Percentiles rank a stretch among this genome's conserved stretches.
phyloP scores from a whole-genome alignment of 2,113 vertebrate genomes.

The Lepus europaeus region DNA sequence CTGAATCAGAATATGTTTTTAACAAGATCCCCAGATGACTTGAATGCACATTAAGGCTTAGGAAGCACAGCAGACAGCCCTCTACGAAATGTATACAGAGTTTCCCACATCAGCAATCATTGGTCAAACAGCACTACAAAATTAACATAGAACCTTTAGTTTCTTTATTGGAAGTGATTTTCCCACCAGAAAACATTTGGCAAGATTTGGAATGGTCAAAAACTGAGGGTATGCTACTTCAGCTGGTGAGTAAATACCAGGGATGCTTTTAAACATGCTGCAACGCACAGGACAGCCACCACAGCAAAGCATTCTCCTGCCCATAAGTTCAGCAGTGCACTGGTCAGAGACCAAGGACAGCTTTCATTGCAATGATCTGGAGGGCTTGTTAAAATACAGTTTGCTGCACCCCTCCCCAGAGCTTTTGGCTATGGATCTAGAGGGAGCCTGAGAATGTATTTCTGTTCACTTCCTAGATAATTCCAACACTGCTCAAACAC shows the following conservation, averaged over 20 bases:
- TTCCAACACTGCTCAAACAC: not conserved
- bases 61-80: not conserved
- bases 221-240: not conserved
- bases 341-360: not conserved
- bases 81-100: not conserved
- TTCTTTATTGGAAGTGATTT: not conserved
- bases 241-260: not conserved
- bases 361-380: not conserved
- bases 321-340: not conserved
- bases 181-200: not conserved
- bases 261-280: not conserved
- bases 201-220: not conserved
- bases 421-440: not conserved
- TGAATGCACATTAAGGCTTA: not conserved
- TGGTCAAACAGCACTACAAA: not conserved
- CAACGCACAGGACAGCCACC: not conserved
- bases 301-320: not conserved
- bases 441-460: not conserved
- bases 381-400: not conserved
- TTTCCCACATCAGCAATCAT: not conserved
- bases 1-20: conserved; percentile 63
- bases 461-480: not conserved
- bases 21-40: conserved; percentile 65
- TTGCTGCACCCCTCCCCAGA: not conserved
- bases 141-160: not conserved